Percentiles rank a stretch among this genome's conserved stretches.
These are phyloP conservation scores for Helarctos malayanus DNA, from an alignment of 2,797 vertebrate genomes.

Conservation along the genomic window DNA sequence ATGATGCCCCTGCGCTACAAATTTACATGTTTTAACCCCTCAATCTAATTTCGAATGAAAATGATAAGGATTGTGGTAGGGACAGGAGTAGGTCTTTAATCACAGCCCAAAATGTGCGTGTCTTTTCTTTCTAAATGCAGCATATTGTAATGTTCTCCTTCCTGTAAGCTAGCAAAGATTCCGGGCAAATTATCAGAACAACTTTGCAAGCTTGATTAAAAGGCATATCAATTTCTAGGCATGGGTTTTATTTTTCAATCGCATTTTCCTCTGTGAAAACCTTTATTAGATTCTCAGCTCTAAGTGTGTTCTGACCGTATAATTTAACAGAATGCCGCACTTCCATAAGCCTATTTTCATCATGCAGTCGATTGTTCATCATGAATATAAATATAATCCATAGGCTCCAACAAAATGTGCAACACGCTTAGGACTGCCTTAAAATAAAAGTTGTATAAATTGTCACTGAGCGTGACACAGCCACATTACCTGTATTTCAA, in stretches of 20 bases:
- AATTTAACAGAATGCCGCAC: constrained; percentile 79
- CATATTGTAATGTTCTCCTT: background rate
- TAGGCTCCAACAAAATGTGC: constrained; percentile 72
- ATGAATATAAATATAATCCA: constrained; percentile 83
- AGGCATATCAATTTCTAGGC: constrained; percentile 73
- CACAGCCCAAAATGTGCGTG: background rate
- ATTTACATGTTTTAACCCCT: constrained; percentile 23
- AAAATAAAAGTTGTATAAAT: constrained; percentile 84
- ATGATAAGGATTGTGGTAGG: background rate
- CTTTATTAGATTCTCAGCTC: constrained; percentile 76
- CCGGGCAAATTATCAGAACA: constrained; percentile 50
- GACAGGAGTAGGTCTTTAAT: background rate
- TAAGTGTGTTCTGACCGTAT: constrained; percentile 73
- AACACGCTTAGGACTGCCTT: constrained; percentile 73
- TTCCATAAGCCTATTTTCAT: constrained; percentile 82
- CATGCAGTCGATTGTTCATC: constrained; percentile 78
- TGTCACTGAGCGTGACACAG: constrained; percentile 81
- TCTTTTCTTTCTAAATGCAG: background rate
- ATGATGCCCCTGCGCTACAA: constrained; percentile 11
- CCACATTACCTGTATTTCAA: constrained; percentile 85
- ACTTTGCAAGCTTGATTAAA: constrained; percentile 73
- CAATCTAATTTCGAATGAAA: background rate
- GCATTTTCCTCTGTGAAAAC: constrained; percentile 72
- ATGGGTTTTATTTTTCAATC: constrained; percentile 75
- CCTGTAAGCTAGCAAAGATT: constrained; percentile 55